Conservation (phyloP, 2,797 vertebrate genomes). For the Columba guinea region DNA sequence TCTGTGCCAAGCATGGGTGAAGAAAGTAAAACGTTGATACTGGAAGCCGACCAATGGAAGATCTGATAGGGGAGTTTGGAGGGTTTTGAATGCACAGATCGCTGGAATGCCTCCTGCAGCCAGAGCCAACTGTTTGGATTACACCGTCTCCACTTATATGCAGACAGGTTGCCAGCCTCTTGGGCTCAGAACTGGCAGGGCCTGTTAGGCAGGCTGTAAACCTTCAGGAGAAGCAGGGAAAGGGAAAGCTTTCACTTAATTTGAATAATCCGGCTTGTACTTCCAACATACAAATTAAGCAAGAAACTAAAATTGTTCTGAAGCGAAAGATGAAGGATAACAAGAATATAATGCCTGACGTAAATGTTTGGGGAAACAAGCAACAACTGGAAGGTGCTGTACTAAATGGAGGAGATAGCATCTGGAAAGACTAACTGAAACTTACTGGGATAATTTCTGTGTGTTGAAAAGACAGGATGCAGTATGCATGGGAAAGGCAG, state of each 20-base stretch:
- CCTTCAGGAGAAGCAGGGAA: conserved; percentile 59
- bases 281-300: conserved; percentile 71
- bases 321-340: conserved; percentile 64
- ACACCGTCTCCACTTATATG: conserved; percentile 37
- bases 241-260: conserved; percentile 60
- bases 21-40: conserved; percentile 31
- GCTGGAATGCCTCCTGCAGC: conserved; percentile 24
- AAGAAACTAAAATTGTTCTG: conserved; percentile 65
- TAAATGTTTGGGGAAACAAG: conserved; percentile 57
- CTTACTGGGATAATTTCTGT: conserved; percentile 38
- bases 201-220: conserved; percentile 59
- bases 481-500: conserved; percentile 5
- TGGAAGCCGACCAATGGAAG: conserved; percentile 20
- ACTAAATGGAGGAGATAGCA: conserved; percentile 46
- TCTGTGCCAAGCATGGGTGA: background rate
- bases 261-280: conserved; percentile 58
- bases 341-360: conserved; percentile 45
- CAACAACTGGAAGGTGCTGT: conserved; percentile 59
- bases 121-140: conserved; percentile 43
- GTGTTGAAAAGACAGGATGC: conserved; percentile 42
- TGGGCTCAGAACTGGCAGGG: conserved; percentile 51
- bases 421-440: conserved; percentile 61
- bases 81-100: conserved; percentile 28
- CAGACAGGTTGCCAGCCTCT: conserved; percentile 54
- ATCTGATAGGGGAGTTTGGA: background rate